phyloP scores from a whole-genome alignment of 1,140 invertebrate species.

The Pararge aegeria region DNA sequence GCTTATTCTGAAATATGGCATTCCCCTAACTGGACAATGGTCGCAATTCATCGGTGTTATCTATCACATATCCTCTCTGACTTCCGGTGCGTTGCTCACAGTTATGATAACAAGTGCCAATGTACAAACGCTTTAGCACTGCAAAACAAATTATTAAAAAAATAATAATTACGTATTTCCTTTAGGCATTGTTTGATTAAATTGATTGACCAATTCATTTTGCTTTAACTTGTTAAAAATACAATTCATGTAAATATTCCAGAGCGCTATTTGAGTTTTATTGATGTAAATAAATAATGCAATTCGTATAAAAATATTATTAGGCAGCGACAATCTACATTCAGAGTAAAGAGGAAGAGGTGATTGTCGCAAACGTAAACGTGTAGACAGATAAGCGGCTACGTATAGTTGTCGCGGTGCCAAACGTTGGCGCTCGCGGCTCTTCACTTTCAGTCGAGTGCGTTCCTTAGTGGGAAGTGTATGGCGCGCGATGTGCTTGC shows the following conservation, averaged over 20 bases:
- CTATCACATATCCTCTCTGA: slow-evolving; percentile 65
- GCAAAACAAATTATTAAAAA: neutral
- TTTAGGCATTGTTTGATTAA: no score
- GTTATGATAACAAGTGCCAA: slow-evolving; percentile 43
- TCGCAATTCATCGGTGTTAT: slow-evolving; percentile 57
- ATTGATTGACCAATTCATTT: no score
- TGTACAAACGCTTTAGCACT: neutral
- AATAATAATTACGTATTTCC: no score
- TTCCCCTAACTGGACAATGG: slow-evolving; percentile 8
- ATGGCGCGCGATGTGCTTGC: slow-evolving; percentile 74
- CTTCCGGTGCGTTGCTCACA: slow-evolving; percentile 51
- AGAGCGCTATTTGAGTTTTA: no score
- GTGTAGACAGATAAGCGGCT: slow-evolving; percentile 62
- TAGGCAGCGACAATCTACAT: slow-evolving; percentile 12
- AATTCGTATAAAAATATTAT: slow-evolving; percentile 15
- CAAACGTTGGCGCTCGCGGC: slow-evolving; percentile 64
- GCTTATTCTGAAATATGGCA: neutral
- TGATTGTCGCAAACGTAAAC: slow-evolving; percentile 46
- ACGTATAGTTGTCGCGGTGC: slow-evolving; percentile 71
- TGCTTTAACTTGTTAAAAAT: no score
- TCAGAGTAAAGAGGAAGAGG: slow-evolving; percentile 20
- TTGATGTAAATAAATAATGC: slow-evolving; percentile 19
- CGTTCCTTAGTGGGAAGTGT: slow-evolving; percentile 72
- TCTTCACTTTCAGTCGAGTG: slow-evolving; percentile 66
- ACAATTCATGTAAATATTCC: no score